phyloP scores from a whole-genome alignment of 2,888 invertebrate species.

The Polyommatus iphigenia region DNA sequence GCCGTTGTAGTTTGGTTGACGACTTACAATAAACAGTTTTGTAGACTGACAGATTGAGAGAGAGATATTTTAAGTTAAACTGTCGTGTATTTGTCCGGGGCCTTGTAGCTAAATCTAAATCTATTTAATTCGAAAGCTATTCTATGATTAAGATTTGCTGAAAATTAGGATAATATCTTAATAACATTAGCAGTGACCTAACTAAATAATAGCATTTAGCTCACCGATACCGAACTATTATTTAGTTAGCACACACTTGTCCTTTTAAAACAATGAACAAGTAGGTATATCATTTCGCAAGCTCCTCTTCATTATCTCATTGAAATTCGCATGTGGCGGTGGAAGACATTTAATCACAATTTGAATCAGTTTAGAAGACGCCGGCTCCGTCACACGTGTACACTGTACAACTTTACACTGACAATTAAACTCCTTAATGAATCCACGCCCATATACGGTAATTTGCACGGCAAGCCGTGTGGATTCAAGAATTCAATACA shows the following conservation, averaged over 20 bases:
- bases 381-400: background rate
- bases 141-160: too few species aligned
- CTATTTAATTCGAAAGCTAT: too few species aligned
- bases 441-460: background rate
- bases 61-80: too few species aligned
- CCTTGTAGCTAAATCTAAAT: too few species aligned
- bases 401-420: background rate
- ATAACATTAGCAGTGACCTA: too few species aligned
- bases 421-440: slow-evolving; percentile 8
- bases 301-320: background rate
- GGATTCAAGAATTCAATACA: background rate
- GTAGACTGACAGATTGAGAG: too few species aligned
- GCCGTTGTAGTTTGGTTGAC: background rate
- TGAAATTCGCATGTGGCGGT: background rate
- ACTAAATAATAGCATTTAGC: too few species aligned
- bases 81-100: too few species aligned
- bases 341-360: slow-evolving; percentile 8
- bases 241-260: too few species aligned
- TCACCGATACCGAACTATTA: too few species aligned
- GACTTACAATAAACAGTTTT: background rate
- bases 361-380: background rate
- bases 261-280: too few species aligned
- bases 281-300: background rate
- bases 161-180: too few species aligned
- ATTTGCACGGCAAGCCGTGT: background rate